Conservation (phyloP, 2,113 vertebrate genomes). For the Mormyrus lacerda region DNA sequence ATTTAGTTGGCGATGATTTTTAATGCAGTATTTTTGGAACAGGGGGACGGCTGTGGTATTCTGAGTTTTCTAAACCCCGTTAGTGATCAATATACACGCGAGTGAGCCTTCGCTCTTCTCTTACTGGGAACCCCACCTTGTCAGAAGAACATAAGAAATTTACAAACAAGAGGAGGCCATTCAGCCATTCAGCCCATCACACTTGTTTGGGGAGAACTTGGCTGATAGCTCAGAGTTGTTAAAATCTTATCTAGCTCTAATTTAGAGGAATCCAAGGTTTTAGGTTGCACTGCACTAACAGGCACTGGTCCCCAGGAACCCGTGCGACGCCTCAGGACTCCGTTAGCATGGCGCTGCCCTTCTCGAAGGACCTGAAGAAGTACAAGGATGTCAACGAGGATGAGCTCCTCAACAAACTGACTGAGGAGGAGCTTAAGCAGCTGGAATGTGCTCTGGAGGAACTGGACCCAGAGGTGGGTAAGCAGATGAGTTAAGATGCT, state of each 20-base stretch:
- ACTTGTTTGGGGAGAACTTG: too few relatives aligned
- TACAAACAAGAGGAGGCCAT: too few relatives aligned
- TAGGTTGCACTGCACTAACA: too few relatives aligned
- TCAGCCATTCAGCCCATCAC: too few relatives aligned
- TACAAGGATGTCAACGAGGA: conserved; percentile 95
- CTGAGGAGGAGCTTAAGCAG: conserved; percentile 91
- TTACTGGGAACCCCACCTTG: not conserved
- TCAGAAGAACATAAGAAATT: not conserved
- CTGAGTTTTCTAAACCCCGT: not conserved
- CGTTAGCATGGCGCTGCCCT: conserved; percentile 78
- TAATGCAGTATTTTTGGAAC: not conserved
- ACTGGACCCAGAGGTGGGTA: conserved; percentile 88
- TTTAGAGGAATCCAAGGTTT: too few relatives aligned
- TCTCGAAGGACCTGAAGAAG: conserved; percentile 88
- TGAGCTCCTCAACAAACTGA: conserved; percentile 89
- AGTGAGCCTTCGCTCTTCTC: not conserved
- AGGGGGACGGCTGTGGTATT: not conserved
- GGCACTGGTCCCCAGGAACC: not conserved
- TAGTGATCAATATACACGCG: not conserved
- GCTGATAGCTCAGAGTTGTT: too few relatives aligned
- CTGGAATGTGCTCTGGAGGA: conserved; percentile 92
- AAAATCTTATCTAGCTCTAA: too few relatives aligned
- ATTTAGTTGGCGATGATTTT: not conserved
- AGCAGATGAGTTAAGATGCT: not conserved
- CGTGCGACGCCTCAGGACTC: not conserved